Evolutionary conservation across 2,888 invertebrate species (phyloP), one percentile per base, ranked within the genome.

Genomic region (Dione juno): DNA sequence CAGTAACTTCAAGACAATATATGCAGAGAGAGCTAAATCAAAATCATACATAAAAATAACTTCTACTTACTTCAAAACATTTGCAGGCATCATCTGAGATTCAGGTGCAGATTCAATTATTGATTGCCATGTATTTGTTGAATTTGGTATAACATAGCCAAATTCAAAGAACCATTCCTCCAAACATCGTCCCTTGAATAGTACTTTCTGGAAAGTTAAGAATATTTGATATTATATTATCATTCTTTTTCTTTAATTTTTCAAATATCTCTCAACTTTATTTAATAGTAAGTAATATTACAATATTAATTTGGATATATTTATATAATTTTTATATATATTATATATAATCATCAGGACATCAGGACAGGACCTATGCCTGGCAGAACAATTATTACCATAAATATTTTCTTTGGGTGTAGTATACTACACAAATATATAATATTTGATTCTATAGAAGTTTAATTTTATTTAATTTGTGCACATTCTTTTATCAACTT

Each of bases 131-230:
- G 99, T 99, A 89, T 99, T 99, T 54, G 99, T 99, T 10, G 99
- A 99, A 81, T 98, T 98, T 1, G 99, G 97, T 82, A 99, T 99
- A 16, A 99, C 99, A 92, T 98, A 99, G 53, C 99, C 99, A 95
- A 99, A 99, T 87, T 99, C 99, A 88, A 99, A 99, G 91, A 97
- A 97, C 99, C 99, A 99, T 88, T 99, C 99, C 89, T 99, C 99
- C 80, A 99, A 94, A 82, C 98, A 98, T 74, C 97, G 95, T 1
- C 98, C 98, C 84, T 97, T 97, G 87, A 97, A 97, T 11, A 97
- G 90, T 3, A 96, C 95, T 93, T 95, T 95, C 95, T 97, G 94
- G 43, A 94, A 94, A 50, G 41, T 11, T 37, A 8, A 45, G 54
- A 53, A 70, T 41, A 61, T 45, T 58, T 54, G n/a, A 37, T 37